Percentiles rank a stretch among this genome's conserved stretches.
Conservation (phyloP, 2,888 invertebrate species). For the Megaustenia siamemsis region DNA sequence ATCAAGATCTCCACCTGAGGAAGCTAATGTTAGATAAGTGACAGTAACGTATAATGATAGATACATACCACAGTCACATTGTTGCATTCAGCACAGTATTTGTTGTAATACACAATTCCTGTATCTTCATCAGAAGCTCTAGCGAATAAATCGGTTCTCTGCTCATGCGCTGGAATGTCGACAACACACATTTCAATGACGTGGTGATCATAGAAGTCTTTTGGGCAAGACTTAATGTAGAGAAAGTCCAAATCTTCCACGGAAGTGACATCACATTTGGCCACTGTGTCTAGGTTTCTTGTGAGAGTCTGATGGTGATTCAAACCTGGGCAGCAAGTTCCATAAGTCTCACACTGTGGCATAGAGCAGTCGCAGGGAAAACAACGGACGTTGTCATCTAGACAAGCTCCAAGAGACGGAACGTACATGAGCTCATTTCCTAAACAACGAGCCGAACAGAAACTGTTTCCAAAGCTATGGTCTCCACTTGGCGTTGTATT, state of each 20-base stretch:
- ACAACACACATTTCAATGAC: neutral
- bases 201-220: neutral
- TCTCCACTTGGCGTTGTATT: neutral
- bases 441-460: neutral
- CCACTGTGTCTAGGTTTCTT: too few relatives aligned
- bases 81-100: conserved; percentile 25
- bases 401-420: neutral
- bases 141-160: neutral
- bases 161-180: neutral
- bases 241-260: neutral
- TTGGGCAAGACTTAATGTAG: conserved; percentile 16
- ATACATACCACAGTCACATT: conserved; percentile 1
- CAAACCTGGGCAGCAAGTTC: conserved; percentile 27
- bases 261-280: neutral
- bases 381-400: neutral
- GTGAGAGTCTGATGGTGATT: too few relatives aligned
- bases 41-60: too few relatives aligned
- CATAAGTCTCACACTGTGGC: conserved; percentile 34
- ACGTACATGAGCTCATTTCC: neutral
- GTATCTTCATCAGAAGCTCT: conserved; percentile 7
- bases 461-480: too few relatives aligned
- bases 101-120: conserved; percentile 17
- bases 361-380: conserved; percentile 26
- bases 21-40: too few relatives aligned
- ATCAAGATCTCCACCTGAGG: too few relatives aligned